Percentiles rank a stretch among this genome's conserved stretches.
Evolutionary conservation across 2,888 invertebrate species (phyloP).

Genomic region (Halictus ligatus): DNA sequence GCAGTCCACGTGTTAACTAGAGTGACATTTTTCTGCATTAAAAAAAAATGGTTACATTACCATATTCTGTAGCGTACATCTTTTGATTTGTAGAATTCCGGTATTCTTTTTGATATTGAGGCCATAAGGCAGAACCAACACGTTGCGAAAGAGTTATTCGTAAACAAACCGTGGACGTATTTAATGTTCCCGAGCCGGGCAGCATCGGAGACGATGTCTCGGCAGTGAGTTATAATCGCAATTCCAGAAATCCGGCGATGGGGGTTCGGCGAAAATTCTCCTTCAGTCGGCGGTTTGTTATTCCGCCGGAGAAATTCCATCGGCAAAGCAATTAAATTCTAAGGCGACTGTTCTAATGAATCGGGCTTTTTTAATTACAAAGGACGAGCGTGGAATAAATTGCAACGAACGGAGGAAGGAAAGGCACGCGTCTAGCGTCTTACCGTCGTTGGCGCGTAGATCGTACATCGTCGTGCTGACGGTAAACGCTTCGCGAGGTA

Average conservation of each 20-base stretch:
- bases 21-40: too few species aligned
- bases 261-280: constrained; percentile 58
- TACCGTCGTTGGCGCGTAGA: constrained; percentile 11
- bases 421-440: constrained; percentile 27
- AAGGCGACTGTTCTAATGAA: constrained; percentile 69
- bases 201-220: neutral
- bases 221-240: neutral
- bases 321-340: constrained; percentile 70
- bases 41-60: neutral
- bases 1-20: too few species aligned
- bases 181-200: neutral
- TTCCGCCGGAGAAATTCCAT: constrained; percentile 64
- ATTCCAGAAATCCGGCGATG: constrained; percentile 14
- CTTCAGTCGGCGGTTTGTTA: constrained; percentile 64
- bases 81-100: neutral
- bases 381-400: constrained; percentile 65
- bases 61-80: neutral
- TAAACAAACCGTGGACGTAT: neutral
- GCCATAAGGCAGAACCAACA: neutral
- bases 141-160: neutral
- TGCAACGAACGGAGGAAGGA: constrained; percentile 45
- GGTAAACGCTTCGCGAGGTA: constrained; percentile 52
- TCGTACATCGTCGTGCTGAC: constrained; percentile 49
- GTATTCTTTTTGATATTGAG: neutral
- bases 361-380: constrained; percentile 68